These are phyloP conservation scores for Crypturellus tataupa DNA, from an alignment of 2,797 vertebrate genomes.

Conservation along the genomic window DNA sequence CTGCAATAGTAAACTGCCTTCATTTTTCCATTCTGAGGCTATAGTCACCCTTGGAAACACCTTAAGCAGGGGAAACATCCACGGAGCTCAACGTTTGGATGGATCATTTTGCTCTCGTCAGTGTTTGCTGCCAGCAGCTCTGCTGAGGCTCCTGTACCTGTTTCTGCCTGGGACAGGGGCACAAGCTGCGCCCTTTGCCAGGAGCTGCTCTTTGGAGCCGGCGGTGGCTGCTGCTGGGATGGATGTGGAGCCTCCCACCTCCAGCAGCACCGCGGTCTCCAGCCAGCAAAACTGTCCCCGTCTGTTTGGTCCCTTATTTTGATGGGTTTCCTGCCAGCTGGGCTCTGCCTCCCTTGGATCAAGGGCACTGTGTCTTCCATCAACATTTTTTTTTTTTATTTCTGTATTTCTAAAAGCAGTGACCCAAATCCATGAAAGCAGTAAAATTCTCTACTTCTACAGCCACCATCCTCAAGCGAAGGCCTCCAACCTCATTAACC, in stretches of 20 bases:
- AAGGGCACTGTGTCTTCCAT: not conserved
- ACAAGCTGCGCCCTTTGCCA: not conserved
- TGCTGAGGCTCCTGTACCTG: not conserved
- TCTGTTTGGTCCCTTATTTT: constrained; percentile 12
- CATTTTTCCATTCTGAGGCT: not conserved
- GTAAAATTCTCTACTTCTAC: not conserved
- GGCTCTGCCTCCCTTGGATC: not conserved
- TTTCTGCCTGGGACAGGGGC: not conserved
- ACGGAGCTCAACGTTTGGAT: not conserved
- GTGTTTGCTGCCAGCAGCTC: not conserved
- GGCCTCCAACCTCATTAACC: not conserved
- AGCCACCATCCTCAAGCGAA: not conserved
- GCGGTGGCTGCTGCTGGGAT: not conserved
- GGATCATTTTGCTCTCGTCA: not conserved
- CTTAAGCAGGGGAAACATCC: not conserved
- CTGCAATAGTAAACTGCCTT: not conserved
- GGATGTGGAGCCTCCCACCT: not conserved
- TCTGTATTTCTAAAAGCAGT: not conserved
- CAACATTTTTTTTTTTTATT: not conserved
- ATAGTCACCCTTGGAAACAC: not conserved
- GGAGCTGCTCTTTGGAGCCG: not conserved
- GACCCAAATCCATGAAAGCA: not conserved
- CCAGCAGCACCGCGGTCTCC: not conserved
- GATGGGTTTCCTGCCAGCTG: constrained; percentile 5
- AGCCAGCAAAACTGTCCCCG: not conserved